Base-by-base conservation (phyloP, 2,113 vertebrate species). In the Pagrus major region DNA sequence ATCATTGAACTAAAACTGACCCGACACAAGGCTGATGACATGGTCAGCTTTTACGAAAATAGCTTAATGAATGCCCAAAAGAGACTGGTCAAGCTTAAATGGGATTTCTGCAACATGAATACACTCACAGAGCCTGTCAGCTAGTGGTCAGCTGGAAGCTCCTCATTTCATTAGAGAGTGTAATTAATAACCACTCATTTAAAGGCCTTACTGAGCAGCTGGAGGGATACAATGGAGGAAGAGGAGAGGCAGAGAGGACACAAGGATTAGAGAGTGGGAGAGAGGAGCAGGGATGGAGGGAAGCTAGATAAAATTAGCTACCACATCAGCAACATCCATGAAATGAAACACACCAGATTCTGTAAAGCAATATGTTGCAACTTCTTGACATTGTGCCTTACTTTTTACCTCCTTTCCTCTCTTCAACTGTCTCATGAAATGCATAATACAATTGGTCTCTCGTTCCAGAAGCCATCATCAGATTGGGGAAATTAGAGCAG, bases 121-220 rank as follows among this genome's bases (percentile, higher is more conserved):
- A 42, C 60, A 81, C 33, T 15, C n/a, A 61, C 59, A 61, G 35
- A 61, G 39, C 2, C 20, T 59, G 64, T 73, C 67, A 71, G 52
- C 74, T 9, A 55, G 44, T 20, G 68, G 33, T 21, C 37, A 23
- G 25, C 54, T 69, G 79, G 72, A 56, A 60, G 71, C 29, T 52
- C 60, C 52, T 77, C 70, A 63, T 80, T 90, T 83, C 58, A 89
- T 84, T 85, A 83, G 23, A 42, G 21, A 33, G 31, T 46, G 27
- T 59, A 83, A 88, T 90, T 88, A 78, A 84, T 59, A 82, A 80
- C 1, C 7, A 33, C 63, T 0, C 58, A 20, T 60, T 41, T 77
- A 77, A 66, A 68, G 55, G 23, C 27, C 51, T 3, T 18, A 44
- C 5, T 12, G 15, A 75, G 51, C 37, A 42, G 70, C 52, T 46